Base-by-base conservation (phyloP, 2,113 vertebrate species). In the Oxygymnocypris stewartii region DNA sequence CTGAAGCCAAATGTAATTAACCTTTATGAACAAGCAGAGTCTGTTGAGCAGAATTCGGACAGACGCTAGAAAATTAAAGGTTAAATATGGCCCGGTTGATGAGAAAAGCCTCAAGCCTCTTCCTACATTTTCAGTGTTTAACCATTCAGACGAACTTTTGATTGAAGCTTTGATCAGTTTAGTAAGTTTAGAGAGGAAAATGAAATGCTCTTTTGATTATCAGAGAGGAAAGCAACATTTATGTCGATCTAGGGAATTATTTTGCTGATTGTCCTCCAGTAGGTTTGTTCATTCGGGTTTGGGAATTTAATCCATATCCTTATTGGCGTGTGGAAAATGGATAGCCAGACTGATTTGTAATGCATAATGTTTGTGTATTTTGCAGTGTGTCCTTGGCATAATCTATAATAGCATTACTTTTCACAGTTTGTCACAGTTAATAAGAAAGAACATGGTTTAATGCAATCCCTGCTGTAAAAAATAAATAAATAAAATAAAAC, bases 1-100 rank as follows among this genome's bases (percentile, higher is more conserved):
- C 85, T 89, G 79, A 88, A 88, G 87, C 81, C 85, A 87, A 86
- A 89, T 49, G 31, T 84, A 89, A 90, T 87, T 89, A 90, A 88
- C 86, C 88, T 91, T 88, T 88, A 86, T 31, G 84, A 87, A 88
- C 76, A 87, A 85, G 84, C 76, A 65, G 37, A 74, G 82, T 82
- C 84, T 88, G 84, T 89, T 83, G 51, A 80, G 44, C 71, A 54
- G 74, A 67, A 87, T 88, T 84, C 76, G 81, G 83, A 86, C 87
- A 85, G 79, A 59, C 80, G 20, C 49, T 65, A 51, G 16, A 67
- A 86, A 87, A 85, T 87, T 18, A 79, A 84, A 88, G 85, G 79
- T 82, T 85, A 73, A 65, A 86, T 78, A 49, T 86, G 59, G 59
- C 80, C 51, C 25, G 10, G 84, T 86, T 84, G 57, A 74, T 61